phyloP scores from a whole-genome alignment of 2,888 invertebrate genomes.

The Trichacis sp. region DNA sequence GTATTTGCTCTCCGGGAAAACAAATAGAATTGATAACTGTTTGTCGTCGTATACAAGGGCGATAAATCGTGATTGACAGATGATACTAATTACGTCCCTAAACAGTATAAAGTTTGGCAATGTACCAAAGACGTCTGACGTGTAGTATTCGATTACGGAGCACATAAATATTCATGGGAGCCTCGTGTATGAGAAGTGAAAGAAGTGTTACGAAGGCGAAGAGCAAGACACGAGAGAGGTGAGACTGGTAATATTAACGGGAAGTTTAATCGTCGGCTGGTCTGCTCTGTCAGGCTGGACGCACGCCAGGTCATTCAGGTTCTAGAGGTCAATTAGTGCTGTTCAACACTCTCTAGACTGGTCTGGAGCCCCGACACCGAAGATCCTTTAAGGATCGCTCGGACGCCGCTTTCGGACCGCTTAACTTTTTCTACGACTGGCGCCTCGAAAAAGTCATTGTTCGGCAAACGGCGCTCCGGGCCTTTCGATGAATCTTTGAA shows the following conservation, averaged over 20 bases:
- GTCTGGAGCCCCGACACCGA: slow-evolving; percentile 54
- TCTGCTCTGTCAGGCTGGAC: slow-evolving; percentile 63
- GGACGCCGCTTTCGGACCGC: slow-evolving; percentile 31
- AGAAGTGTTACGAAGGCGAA: slow-evolving; percentile 43
- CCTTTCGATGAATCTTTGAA: too few species aligned
- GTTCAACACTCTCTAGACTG: slow-evolving; percentile 62
- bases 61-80: slow-evolving; percentile 5
- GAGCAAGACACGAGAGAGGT: slow-evolving; percentile 42
- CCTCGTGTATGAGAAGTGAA: slow-evolving; percentile 40
- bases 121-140: slow-evolving; percentile 6
- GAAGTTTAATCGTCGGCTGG: slow-evolving; percentile 65
- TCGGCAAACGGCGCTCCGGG: not conserved
- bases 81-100: slow-evolving; percentile 9
- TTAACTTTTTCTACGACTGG: slow-evolving; percentile 41
- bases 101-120: slow-evolving; percentile 19
- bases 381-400: slow-evolving; percentile 43
- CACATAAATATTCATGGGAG: slow-evolving; percentile 60
- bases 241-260: slow-evolving; percentile 62
- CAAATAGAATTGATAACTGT: not conserved
- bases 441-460: slow-evolving; percentile 16
- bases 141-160: slow-evolving; percentile 48
- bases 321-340: slow-evolving; percentile 67
- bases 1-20: too few species aligned
- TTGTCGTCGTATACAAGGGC: not conserved
- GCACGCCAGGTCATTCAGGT: slow-evolving; percentile 66